Evolutionary conservation across 2,797 vertebrate genomes (phyloP).

Genomic region (Sebastes trivittatus): DNA sequence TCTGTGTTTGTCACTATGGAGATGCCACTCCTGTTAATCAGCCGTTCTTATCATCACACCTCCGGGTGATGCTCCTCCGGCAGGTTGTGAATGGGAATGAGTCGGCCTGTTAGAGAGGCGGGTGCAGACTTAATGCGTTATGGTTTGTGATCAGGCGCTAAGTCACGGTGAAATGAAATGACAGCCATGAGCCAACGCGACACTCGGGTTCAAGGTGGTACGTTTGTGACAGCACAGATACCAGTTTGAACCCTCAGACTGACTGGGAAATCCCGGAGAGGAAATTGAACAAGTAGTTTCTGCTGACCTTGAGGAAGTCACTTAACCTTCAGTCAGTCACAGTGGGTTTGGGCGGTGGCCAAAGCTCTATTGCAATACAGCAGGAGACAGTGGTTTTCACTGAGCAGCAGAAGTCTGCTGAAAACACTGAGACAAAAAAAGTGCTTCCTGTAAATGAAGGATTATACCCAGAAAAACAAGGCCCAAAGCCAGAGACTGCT

Average conservation of each 20-base stretch:
- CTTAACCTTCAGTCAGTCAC: slow-evolving; percentile 24
- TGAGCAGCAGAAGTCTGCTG: not conserved
- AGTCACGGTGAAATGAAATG: not conserved
- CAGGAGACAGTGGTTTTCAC: not conserved
- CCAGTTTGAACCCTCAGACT: not conserved
- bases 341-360: not conserved
- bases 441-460: not conserved
- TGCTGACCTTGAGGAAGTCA: not conserved
- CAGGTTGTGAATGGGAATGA: too few species aligned
- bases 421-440: not conserved
- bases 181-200: not conserved
- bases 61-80: not conserved
- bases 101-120: not conserved
- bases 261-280: not conserved
- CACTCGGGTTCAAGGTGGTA: not conserved
- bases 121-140: not conserved
- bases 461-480: not conserved
- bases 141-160: not conserved
- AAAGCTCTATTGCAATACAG: not conserved
- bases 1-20: not conserved
- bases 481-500: not conserved
- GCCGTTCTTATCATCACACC: not conserved
- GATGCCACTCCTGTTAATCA: not conserved
- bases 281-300: not conserved
- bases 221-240: not conserved